Percentiles rank a stretch among this genome's conserved stretches.
Evolutionary conservation across 2,797 vertebrate species (phyloP).

Genomic region (Tauraco hartlaubi): DNA sequence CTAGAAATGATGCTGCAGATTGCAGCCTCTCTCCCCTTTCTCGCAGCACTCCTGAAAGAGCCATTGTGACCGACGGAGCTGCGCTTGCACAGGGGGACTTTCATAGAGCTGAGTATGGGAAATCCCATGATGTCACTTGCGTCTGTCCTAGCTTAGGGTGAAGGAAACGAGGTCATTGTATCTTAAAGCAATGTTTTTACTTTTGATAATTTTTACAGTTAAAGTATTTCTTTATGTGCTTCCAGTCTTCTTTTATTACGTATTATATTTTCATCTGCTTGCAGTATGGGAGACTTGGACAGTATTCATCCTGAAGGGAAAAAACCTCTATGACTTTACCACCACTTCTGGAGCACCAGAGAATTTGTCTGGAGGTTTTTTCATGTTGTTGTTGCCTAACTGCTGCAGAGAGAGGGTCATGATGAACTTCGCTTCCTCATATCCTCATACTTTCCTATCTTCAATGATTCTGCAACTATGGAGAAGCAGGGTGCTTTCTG

Average conservation of each 20-base stretch:
- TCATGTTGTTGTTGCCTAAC: not conserved
- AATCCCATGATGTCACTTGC: not conserved
- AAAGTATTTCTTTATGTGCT: not conserved
- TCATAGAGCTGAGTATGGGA: not conserved
- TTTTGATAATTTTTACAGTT: not conserved
- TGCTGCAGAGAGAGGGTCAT: not conserved
- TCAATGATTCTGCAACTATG: not conserved
- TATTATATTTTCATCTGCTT: not conserved
- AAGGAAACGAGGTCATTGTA: not conserved
- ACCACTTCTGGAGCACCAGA: not conserved
- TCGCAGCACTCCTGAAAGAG: not conserved
- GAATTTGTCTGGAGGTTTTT: not conserved
- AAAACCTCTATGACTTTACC: not conserved
- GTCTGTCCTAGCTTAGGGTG: not conserved
- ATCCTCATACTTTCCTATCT: not conserved
- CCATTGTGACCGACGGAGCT: not conserved
- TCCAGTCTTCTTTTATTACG: not conserved
- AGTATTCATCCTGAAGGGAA: not conserved
- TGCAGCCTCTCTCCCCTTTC: not conserved
- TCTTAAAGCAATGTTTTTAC: not conserved
- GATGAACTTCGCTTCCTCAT: not conserved
- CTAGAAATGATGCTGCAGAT: not conserved
- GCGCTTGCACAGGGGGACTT: not conserved
- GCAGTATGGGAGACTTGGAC: not conserved
- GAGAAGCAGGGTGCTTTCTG: not conserved